Percentiles rank a stretch among this genome's conserved stretches.
Conservation (phyloP, 2,113 vertebrate genomes). For the Sceloporus undulatus region DNA sequence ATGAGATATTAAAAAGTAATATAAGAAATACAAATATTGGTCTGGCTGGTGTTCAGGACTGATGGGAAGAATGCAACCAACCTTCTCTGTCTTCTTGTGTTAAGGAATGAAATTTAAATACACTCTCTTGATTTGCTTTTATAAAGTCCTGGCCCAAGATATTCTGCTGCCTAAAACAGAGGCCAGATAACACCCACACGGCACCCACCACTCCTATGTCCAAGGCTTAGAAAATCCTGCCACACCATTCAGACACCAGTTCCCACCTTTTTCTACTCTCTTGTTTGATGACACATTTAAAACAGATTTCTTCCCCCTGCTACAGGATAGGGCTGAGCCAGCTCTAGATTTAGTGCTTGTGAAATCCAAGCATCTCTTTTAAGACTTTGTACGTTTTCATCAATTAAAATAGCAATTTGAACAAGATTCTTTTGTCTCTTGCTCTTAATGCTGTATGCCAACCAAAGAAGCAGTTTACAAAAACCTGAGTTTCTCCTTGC, state of each 20-base stretch:
- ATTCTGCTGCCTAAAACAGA: not conserved
- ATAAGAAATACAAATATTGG: constrained; percentile 56
- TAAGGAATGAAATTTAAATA: constrained; percentile 65
- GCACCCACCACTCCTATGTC: not conserved
- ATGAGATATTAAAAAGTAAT: constrained; percentile 56
- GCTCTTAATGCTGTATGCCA: constrained; percentile 39
- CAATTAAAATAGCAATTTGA: constrained; percentile 50
- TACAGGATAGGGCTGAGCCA: not conserved
- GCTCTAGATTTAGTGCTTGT: constrained; percentile 62
- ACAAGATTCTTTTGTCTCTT: constrained; percentile 39
- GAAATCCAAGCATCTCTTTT: constrained; percentile 55
- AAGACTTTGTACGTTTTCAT: constrained; percentile 34
- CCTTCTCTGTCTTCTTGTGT: constrained; percentile 62
- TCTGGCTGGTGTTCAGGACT: constrained; percentile 59
- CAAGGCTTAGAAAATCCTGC: not conserved
- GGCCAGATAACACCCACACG: not conserved
- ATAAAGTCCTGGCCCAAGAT: not conserved
- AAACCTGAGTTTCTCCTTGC: constrained; percentile 35
- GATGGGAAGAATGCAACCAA: constrained; percentile 56
- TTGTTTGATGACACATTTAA: no score
- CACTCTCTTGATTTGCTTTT: constrained; percentile 43
- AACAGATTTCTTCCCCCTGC: no score
- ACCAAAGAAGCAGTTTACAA: constrained; percentile 37
- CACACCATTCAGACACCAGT: not conserved
- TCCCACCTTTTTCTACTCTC: not conserved